Conservation (phyloP, 2,888 invertebrate species). For the Girardia tigrina region DNA sequence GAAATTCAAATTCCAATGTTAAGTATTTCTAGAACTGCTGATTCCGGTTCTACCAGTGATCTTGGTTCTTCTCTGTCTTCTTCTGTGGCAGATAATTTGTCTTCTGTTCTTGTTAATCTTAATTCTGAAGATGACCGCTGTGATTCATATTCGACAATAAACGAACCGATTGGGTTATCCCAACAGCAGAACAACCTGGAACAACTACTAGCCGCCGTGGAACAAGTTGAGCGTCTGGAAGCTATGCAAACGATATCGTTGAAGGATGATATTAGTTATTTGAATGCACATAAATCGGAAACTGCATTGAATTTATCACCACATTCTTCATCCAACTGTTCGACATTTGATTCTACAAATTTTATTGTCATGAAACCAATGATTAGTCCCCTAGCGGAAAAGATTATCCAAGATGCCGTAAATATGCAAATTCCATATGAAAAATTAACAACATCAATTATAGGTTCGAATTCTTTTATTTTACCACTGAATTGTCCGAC, state of each 20-base stretch:
- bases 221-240: conserved; percentile 14
- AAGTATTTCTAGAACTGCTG: neutral
- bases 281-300: neutral
- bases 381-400: neutral
- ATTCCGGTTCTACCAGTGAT: neutral
- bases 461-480: conserved; percentile 5
- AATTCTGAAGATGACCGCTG: neutral
- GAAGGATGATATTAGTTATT: neutral
- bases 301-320: neutral
- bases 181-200: conserved; percentile 14
- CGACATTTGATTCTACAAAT: neutral
- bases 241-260: neutral
- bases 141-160: neutral
- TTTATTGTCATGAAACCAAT: conserved; percentile 12
- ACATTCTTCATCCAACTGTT: neutral
- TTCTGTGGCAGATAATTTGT: neutral
- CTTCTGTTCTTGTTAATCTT: neutral
- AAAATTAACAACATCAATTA: conserved; percentile 5
- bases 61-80: neutral
- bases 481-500: neutral
- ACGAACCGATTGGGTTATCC: neutral
- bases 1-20: neutral
- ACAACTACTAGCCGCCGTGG: neutral
- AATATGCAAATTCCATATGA: neutral
- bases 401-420: neutral